Conservation (phyloP, 2,888 invertebrate genomes). For the Dasysyrphus tricinctus region DNA sequence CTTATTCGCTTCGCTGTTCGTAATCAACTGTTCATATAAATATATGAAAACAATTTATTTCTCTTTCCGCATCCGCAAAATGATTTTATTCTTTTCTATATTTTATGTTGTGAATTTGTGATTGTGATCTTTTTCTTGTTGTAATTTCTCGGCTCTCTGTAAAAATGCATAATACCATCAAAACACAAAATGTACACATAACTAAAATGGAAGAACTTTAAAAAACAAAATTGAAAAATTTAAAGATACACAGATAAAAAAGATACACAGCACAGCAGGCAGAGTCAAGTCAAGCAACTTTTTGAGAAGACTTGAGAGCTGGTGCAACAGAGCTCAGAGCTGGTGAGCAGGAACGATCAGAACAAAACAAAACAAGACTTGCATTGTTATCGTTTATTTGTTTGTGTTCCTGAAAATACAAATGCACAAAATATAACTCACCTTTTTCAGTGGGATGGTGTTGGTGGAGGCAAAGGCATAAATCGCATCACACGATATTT, state of each 20-base stretch:
- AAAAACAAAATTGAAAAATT: constrained; percentile 36
- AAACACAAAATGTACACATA: constrained; percentile 18
- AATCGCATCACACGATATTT: constrained; percentile 52
- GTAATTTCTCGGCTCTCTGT: constrained; percentile 44
- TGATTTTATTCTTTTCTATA: constrained; percentile 21
- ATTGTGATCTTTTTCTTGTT: constrained; percentile 33
- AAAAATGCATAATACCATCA: constrained; percentile 4
- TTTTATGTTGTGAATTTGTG: constrained; percentile 19
- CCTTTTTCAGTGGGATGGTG: constrained; percentile 73
- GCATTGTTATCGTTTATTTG: constrained; percentile 71
- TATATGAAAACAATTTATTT: constrained; percentile 70
- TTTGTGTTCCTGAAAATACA: constrained; percentile 56
- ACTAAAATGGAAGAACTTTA: constrained; percentile 14
- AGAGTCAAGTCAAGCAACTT: constrained; percentile 37
- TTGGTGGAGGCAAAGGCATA: constrained; percentile 52
- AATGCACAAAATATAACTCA: constrained; percentile 7
- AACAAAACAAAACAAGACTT: constrained; percentile 71
- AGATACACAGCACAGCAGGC: not conserved
- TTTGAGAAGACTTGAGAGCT: constrained; percentile 58
- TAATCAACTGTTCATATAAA: constrained; percentile 80
- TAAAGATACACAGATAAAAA: constrained; percentile 64
- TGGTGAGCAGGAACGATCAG: constrained; percentile 42
- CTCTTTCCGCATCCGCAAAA: constrained; percentile 77
- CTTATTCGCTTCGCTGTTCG: constrained; percentile 83
- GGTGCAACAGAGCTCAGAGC: constrained; percentile 40